Evolutionary conservation across 2,113 vertebrate genomes (phyloP).

Genomic region (Calypte anna): DNA sequence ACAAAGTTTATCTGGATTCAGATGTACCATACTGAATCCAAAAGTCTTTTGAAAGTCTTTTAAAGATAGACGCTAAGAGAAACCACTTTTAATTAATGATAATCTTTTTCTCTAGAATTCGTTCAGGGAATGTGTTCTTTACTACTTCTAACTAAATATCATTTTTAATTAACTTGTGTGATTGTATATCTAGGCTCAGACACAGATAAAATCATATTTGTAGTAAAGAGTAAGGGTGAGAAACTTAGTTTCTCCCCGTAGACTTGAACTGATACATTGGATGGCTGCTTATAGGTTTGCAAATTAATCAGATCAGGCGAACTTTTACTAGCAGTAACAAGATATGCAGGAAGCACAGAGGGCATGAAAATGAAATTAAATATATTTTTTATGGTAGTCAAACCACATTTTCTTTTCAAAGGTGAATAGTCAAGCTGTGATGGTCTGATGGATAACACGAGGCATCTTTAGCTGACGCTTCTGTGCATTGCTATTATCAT

Average conservation of each 20-base stretch:
- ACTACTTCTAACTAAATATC: not conserved
- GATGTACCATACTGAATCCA: not conserved
- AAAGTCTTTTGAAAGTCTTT: not conserved
- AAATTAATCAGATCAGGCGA: not conserved
- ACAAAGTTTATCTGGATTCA: not conserved
- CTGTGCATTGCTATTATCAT: not conserved
- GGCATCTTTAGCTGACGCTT: not conserved
- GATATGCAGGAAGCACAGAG: not conserved
- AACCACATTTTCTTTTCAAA: not conserved
- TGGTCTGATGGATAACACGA: not conserved
- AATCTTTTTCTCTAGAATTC: not conserved
- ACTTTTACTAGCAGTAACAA: not conserved
- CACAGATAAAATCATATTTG: not conserved
- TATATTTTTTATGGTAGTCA: not conserved
- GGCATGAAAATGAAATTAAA: not conserved
- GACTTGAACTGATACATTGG: fast-evolving
- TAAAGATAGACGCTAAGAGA: not conserved
- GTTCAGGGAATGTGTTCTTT: not conserved
- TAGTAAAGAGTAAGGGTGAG: not conserved
- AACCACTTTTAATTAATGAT: not conserved
- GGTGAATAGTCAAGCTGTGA: not conserved
- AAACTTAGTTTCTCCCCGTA: not conserved
- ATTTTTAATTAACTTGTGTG: not conserved
- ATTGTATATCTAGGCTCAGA: not conserved
- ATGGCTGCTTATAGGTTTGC: not conserved